Evolutionary conservation across 2,113 vertebrate species (phyloP).

Genomic region (Odontesthes bonariensis): DNA sequence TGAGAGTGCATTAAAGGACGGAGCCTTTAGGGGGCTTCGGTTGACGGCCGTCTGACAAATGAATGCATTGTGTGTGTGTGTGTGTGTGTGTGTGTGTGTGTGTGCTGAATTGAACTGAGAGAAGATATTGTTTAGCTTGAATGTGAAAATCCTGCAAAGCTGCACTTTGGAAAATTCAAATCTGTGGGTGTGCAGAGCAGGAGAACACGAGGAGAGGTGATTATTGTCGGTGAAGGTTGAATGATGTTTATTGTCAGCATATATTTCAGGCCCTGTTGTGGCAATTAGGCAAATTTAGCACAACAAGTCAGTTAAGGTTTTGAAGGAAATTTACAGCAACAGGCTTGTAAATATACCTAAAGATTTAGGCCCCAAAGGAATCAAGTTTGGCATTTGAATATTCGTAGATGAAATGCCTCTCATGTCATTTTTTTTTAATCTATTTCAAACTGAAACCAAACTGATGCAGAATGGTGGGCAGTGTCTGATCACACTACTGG

Average conservation of each 20-base stretch:
- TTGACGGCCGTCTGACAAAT: slow-evolving; percentile 26
- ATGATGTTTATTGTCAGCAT: neutral
- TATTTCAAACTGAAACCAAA: too few species aligned
- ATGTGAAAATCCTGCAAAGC: slow-evolving; percentile 12
- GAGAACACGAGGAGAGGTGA: neutral
- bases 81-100: slow-evolving; percentile 2
- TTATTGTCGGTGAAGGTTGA: neutral
- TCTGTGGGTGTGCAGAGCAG: slow-evolving; percentile 2
- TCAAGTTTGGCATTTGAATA: too few species aligned
- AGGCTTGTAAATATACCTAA: too few species aligned
- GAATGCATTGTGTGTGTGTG: slow-evolving; percentile 6
- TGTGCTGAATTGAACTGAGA: slow-evolving; percentile 25
- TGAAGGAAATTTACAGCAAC: neutral
- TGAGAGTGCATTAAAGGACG: slow-evolving; percentile 37
- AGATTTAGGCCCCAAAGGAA: too few species aligned
- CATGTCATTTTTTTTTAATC: too few species aligned
- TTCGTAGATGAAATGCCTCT: too few species aligned
- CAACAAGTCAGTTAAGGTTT: neutral
- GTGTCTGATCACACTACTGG: too few species aligned
- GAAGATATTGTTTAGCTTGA: slow-evolving; percentile 32
- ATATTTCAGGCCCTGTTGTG: slow-evolving; percentile 8
- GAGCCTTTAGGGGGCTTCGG: slow-evolving; percentile 7
- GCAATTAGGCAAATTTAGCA: neutral
- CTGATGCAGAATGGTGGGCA: too few species aligned
- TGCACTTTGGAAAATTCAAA: neutral